Conservation (phyloP, 2,888 invertebrate genomes). For the Xanthia togata region DNA sequence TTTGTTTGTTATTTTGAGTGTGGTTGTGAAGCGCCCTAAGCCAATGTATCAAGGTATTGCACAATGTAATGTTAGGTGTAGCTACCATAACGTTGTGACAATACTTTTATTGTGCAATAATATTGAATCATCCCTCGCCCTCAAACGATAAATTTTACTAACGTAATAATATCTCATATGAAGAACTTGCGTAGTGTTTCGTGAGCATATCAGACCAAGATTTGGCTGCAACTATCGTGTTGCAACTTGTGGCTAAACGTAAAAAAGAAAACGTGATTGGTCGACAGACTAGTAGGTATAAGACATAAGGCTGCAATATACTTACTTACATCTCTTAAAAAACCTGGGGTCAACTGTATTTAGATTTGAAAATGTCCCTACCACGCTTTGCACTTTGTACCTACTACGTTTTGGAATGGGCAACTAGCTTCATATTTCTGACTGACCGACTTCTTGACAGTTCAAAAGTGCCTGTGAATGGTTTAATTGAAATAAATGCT, state of each 20-base stretch:
- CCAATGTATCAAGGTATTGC: too few relatives aligned
- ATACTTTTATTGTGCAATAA: slow-evolving; percentile 2
- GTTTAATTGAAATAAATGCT: too few relatives aligned
- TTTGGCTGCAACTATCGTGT: background rate
- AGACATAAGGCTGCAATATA: background rate
- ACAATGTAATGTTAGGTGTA: too few relatives aligned
- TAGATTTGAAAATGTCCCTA: too few relatives aligned
- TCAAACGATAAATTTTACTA: background rate
- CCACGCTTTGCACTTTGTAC: too few relatives aligned
- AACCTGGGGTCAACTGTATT: background rate
- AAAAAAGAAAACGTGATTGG: background rate
- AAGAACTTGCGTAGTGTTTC: background rate
- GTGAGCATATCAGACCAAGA: background rate
- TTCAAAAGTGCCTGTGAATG: too few relatives aligned
- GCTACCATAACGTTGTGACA: background rate
- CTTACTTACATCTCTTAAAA: background rate
- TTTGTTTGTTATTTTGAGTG: background rate
- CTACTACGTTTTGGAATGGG: too few relatives aligned
- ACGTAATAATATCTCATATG: background rate
- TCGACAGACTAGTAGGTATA: background rate
- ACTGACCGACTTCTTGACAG: too few relatives aligned
- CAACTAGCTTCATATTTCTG: too few relatives aligned
- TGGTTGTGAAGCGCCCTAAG: background rate
- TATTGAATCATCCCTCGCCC: background rate
- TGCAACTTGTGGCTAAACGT: background rate